Percentiles rank a stretch among this genome's conserved stretches.
Conservation (phyloP, 92 coral and sea anemone genomes). For the Phymanthus crucifer region DNA sequence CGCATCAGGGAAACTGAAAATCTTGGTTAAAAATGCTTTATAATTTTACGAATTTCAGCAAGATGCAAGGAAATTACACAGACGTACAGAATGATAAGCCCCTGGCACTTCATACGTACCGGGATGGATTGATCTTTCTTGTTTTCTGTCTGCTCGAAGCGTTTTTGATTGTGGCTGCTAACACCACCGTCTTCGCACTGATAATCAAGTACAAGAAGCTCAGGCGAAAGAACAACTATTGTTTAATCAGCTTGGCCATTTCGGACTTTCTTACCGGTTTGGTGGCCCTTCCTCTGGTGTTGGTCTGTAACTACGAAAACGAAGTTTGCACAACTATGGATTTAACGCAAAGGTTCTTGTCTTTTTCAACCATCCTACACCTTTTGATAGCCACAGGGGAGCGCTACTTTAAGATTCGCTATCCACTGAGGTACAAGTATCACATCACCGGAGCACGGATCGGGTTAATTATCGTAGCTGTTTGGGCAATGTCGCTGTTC, state of each 20-base stretch:
- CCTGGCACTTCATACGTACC: constrained; percentile 27
- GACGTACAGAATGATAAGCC: too few relatives aligned
- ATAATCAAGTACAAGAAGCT: constrained; percentile 47
- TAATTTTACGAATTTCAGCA: neutral
- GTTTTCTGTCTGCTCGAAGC: constrained; percentile 45
- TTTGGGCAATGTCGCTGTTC: constrained; percentile 65
- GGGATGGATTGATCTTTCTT: constrained; percentile 26
- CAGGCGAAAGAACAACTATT: constrained; percentile 76
- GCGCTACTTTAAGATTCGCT: constrained; percentile 63
- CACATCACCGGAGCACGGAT: constrained; percentile 60
- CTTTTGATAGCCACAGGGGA: constrained; percentile 74
- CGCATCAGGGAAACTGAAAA: neutral
- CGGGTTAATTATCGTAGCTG: constrained; percentile 27
- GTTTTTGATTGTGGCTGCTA: constrained; percentile 54
- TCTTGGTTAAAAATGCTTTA: neutral
- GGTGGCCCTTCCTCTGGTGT: constrained; percentile 64
- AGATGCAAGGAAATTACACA: neutral
- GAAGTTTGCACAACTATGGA: constrained; percentile 45
- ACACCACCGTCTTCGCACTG: constrained; percentile 59
- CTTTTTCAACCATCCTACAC: constrained; percentile 73
- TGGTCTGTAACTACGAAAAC: constrained; percentile 40
- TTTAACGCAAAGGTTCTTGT: constrained; percentile 64
- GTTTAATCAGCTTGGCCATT: constrained; percentile 73
- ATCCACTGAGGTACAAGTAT: constrained; percentile 57
- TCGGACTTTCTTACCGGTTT: constrained; percentile 69